Conservation (phyloP, 2,797 vertebrate species). For the Geotrypetes seraphini region DNA sequence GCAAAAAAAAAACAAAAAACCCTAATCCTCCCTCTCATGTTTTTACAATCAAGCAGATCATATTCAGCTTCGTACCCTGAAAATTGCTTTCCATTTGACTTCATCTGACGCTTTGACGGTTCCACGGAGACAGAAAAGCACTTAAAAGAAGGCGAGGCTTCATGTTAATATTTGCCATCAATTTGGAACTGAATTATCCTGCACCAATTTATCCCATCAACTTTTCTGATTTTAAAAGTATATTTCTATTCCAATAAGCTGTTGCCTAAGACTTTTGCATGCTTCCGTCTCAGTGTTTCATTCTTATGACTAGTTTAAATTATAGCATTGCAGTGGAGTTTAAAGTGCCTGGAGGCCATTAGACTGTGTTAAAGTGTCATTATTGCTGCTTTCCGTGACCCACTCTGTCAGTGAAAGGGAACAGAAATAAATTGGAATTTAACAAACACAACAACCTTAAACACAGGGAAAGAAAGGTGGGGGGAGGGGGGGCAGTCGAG, state of each 20-base stretch:
- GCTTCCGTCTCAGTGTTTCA: background rate
- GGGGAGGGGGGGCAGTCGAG: too few species aligned
- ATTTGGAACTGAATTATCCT: background rate
- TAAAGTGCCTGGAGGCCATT: background rate
- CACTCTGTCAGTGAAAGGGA: too few species aligned
- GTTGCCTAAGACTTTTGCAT: background rate
- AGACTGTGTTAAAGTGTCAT: too few species aligned
- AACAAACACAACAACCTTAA: too few species aligned
- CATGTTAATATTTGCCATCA: constrained; percentile 2
- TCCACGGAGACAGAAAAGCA: background rate
- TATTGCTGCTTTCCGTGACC: too few species aligned
- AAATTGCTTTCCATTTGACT: constrained; percentile 8
- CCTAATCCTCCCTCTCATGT: background rate
- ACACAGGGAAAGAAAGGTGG: too few species aligned
- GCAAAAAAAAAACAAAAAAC: too few species aligned
- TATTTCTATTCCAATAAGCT: background rate
- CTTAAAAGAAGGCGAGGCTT: background rate
- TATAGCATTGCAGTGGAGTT: background rate
- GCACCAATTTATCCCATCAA: background rate
- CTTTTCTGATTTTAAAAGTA: background rate
- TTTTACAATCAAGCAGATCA: background rate
- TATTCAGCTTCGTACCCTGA: background rate
- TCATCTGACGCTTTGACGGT: background rate
- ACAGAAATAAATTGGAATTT: too few species aligned
- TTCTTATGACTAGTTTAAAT: background rate